Conservation (phyloP, 2,113 vertebrate genomes). For the Bolborhynchus lineola region DNA sequence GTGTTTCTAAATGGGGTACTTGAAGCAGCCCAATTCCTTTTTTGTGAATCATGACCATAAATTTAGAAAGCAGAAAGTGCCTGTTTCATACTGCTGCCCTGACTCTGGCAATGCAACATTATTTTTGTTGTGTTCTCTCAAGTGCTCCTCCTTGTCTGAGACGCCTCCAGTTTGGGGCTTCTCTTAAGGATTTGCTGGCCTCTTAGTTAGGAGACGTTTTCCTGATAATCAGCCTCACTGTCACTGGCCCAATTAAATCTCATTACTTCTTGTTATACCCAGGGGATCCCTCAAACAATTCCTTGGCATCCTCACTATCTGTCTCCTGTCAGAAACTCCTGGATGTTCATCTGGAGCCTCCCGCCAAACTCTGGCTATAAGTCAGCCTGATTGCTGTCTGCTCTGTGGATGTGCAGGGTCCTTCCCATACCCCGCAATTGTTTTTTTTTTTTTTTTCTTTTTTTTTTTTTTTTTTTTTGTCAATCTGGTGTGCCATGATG, state of each 20-base stretch:
- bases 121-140: not conserved
- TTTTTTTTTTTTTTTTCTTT: not conserved
- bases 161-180: not conserved
- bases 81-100: conserved; percentile 15
- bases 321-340: conserved; percentile 1
- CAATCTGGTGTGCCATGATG: not conserved
- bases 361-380: not conserved
- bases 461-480: conserved; percentile 6
- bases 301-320: not conserved
- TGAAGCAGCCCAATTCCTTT: not conserved
- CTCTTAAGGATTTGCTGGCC: not conserved
- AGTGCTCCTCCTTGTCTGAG: not conserved
- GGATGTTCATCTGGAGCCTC: not conserved
- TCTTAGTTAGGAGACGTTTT: not conserved
- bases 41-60: conserved; percentile 14
- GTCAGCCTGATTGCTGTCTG: not conserved
- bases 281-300: not conserved
- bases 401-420: not conserved
- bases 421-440: not conserved
- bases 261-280: not conserved
- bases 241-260: not conserved
- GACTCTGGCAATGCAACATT: not conserved
- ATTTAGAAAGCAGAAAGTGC: conserved; percentile 20
- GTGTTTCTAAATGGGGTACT: not conserved
- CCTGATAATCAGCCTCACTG: not conserved